Evolutionary conservation across 2,113 vertebrate genomes (phyloP).

Genomic region (Cebidichthys violaceus): DNA sequence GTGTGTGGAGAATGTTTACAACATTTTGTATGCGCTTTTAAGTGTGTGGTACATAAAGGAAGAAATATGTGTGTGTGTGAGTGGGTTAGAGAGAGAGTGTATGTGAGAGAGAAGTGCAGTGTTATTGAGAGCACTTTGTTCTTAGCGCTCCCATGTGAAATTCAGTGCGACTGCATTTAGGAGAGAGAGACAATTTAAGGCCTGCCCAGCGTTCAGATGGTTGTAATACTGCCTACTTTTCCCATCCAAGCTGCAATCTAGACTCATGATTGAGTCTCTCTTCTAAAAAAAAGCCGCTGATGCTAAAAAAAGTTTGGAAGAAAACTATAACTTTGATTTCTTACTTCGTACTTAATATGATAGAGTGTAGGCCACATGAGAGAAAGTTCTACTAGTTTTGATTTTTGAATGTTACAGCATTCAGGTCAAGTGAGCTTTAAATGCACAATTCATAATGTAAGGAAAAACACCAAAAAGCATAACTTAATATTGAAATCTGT

Average conservation of each 20-base stretch:
- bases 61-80: slow-evolving; percentile 28
- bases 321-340: slow-evolving; percentile 4
- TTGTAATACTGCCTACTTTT: slow-evolving; percentile 46
- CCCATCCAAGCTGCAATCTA: slow-evolving; percentile 41
- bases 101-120: slow-evolving; percentile 5
- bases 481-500: background rate
- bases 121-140: slow-evolving; percentile 67
- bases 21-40: slow-evolving; percentile 46
- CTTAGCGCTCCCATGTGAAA: slow-evolving; percentile 68
- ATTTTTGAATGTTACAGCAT: background rate
- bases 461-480: background rate
- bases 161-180: slow-evolving; percentile 62
- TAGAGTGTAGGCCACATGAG: background rate
- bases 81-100: background rate
- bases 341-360: background rate
- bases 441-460: background rate
- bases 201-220: slow-evolving; percentile 38
- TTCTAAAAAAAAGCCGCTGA: slow-evolving; percentile 30
- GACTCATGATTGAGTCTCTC: slow-evolving; percentile 35
- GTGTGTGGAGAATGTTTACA: slow-evolving; percentile 62
- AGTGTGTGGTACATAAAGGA: slow-evolving; percentile 66
- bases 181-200: slow-evolving; percentile 56
- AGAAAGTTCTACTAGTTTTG: background rate
- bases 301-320: slow-evolving; percentile 14
- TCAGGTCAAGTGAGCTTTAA: slow-evolving; percentile 23